phyloP scores from a whole-genome alignment of 2,797 vertebrate genomes.

The Alosa sapidissima region DNA sequence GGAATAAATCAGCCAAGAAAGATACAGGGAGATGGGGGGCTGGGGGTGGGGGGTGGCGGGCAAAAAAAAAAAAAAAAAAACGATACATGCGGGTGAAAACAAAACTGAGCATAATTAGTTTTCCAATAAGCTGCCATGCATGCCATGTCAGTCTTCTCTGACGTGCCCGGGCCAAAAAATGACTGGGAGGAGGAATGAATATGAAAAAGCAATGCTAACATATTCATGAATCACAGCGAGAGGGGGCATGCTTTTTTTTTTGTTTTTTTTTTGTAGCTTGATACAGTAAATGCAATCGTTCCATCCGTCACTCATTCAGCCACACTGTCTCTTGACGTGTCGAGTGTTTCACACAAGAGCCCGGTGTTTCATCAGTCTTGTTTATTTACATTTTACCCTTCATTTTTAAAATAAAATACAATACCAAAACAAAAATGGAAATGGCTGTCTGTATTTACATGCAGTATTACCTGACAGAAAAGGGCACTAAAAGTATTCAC shows the following conservation, averaged over 20 bases:
- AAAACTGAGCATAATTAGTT: constrained; percentile 69
- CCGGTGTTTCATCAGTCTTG: constrained; percentile 45
- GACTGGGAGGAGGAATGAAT: constrained; percentile 76
- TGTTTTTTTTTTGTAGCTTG: constrained; percentile 55
- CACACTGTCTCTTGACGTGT: constrained; percentile 57
- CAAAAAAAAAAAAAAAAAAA: constrained; percentile 33
- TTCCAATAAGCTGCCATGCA: constrained; percentile 61
- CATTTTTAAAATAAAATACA: constrained; percentile 49
- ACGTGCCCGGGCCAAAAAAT: constrained; percentile 61
- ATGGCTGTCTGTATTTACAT: constrained; percentile 40
- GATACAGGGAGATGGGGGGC: constrained; percentile 26
- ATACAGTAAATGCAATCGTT: constrained; percentile 75
- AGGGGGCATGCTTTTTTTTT: constrained; percentile 45
- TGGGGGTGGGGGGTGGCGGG: neutral
- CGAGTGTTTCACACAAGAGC: constrained; percentile 53
- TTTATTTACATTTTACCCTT: constrained; percentile 55
- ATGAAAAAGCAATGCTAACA: constrained; percentile 73
- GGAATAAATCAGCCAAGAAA: constrained; percentile 70
- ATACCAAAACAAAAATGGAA: constrained; percentile 59
- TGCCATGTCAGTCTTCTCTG: constrained; percentile 60
- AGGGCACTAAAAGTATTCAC: constrained; percentile 56
- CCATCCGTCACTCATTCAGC: constrained; percentile 70
- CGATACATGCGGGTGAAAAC: constrained; percentile 47
- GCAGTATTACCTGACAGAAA: constrained; percentile 71
- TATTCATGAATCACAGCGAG: constrained; percentile 65